Conservation (phyloP, 2,113 vertebrate species). For the Planiliza haematocheilus region DNA sequence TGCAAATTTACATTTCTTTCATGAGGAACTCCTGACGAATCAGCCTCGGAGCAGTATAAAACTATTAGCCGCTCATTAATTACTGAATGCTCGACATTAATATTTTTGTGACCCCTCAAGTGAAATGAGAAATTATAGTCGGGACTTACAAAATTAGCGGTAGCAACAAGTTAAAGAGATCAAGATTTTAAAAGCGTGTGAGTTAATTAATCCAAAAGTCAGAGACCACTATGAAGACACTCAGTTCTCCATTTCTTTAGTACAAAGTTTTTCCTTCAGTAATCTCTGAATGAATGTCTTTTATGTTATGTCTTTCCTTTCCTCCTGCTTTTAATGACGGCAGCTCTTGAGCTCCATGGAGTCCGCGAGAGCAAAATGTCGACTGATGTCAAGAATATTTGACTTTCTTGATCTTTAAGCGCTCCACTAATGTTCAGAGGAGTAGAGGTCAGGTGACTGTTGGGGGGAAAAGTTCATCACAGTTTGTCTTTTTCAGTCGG, state of each 20-base stretch:
- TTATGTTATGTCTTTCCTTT: too few relatives aligned
- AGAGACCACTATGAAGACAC: background rate
- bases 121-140: background rate
- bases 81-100: constrained; percentile 5
- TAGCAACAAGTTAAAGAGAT: background rate
- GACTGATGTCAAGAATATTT: too few relatives aligned
- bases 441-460: background rate
- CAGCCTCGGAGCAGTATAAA: constrained; percentile 19
- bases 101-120: constrained; percentile 16
- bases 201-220: too few relatives aligned
- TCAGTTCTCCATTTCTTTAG: too few relatives aligned
- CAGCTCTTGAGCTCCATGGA: too few relatives aligned
- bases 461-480: constrained; percentile 3
- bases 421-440: background rate
- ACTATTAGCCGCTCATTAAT: constrained; percentile 23
- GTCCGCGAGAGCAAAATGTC: too few relatives aligned
- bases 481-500: background rate
- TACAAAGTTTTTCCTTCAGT: too few relatives aligned
- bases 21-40: constrained; percentile 6
- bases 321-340: too few relatives aligned
- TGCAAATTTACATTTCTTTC: constrained; percentile 23
- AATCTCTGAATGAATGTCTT: too few relatives aligned
- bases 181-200: background rate
- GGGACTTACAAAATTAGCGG: background rate
- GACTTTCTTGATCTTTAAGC: background rate